These are phyloP conservation scores for Danio kyathit DNA, from an alignment of 2,797 vertebrate genomes.

Conservation along the genomic window DNA sequence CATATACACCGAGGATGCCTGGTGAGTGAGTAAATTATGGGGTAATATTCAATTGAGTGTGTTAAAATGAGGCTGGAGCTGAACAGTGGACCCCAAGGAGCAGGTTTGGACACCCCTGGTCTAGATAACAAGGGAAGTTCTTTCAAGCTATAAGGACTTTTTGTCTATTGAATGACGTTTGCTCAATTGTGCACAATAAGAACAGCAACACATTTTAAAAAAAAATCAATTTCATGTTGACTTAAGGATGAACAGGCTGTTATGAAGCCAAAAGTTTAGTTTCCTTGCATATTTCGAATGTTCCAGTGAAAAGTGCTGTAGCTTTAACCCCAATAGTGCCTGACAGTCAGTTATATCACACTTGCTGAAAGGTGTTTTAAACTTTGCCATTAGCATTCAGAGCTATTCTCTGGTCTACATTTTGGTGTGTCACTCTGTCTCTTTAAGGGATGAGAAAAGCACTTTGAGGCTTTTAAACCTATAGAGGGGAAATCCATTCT, in stretches of 20 bases:
- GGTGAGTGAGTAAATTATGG: too few species aligned
- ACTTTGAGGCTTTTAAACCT: constrained; percentile 66
- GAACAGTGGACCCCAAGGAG: too few species aligned
- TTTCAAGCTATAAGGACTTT: too few species aligned
- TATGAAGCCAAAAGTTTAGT: not conserved
- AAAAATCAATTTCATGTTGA: not conserved
- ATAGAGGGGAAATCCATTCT: constrained; percentile 76
- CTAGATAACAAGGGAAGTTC: too few species aligned
- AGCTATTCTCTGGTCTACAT: constrained; percentile 47
- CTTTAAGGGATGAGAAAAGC: constrained; percentile 60
- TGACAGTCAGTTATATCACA: not conserved
- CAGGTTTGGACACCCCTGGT: too few species aligned
- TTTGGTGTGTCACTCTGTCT: constrained; percentile 55
- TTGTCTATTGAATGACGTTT: too few species aligned
- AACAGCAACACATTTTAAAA: too few species aligned
- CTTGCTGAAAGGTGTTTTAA: constrained; percentile 26
- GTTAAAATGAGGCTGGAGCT: too few species aligned
- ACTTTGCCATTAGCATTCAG: constrained; percentile 26
- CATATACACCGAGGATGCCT: too few species aligned
- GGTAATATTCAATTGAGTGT: too few species aligned
- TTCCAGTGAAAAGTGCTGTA: not conserved
- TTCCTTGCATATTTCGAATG: not conserved
- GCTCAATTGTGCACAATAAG: too few species aligned
- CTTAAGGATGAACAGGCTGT: not conserved
- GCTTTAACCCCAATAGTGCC: constrained; percentile 8